These are phyloP conservation scores for Pegea sp. DNA, from an alignment of 23 tunicate genomes.

Conservation along the genomic window DNA sequence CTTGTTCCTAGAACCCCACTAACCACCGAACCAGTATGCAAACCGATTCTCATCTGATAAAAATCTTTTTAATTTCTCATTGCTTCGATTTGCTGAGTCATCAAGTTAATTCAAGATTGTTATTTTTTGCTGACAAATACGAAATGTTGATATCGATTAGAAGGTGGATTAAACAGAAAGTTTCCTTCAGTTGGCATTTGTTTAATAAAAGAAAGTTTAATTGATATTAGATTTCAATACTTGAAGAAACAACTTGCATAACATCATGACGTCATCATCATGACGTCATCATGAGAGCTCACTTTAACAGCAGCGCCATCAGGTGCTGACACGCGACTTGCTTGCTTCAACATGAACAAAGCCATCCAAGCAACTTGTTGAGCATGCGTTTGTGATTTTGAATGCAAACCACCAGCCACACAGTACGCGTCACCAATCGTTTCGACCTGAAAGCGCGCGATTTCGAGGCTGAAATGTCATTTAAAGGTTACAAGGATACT, in stretches of 20 bases:
- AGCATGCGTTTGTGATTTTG: slow-evolving; percentile 60
- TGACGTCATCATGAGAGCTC: too few relatives aligned
- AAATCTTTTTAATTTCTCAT: too few relatives aligned
- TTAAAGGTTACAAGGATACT: slow-evolving; percentile 7
- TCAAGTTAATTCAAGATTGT: too few relatives aligned
- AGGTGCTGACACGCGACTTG: slow-evolving; percentile 40
- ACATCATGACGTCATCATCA: too few relatives aligned
- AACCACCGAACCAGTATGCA: slow-evolving; percentile 89
- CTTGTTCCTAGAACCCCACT: slow-evolving; percentile 84
- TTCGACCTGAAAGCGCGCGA: slow-evolving; percentile 40
- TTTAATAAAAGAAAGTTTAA: too few relatives aligned
- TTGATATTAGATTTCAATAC: too few relatives aligned
- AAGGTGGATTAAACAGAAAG: too few relatives aligned
- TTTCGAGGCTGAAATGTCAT: not conserved
- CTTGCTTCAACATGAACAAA: slow-evolving; percentile 70
- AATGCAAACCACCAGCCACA: slow-evolving; percentile 86
- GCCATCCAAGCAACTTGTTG: slow-evolving; percentile 97
- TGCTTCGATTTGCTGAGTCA: too few relatives aligned
- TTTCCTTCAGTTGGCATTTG: too few relatives aligned
- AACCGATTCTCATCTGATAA: slow-evolving; percentile 75
- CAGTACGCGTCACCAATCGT: slow-evolving; percentile 98
- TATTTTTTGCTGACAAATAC: too few relatives aligned
- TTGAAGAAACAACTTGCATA: too few relatives aligned
- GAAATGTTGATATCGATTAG: too few relatives aligned
- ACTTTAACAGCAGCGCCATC: slow-evolving; percentile 25